Evolutionary conservation across 1,140 invertebrate genomes (phyloP), one percentile per base, ranked within the genome.

Genomic region (Polyergus mexicanus): DNA sequence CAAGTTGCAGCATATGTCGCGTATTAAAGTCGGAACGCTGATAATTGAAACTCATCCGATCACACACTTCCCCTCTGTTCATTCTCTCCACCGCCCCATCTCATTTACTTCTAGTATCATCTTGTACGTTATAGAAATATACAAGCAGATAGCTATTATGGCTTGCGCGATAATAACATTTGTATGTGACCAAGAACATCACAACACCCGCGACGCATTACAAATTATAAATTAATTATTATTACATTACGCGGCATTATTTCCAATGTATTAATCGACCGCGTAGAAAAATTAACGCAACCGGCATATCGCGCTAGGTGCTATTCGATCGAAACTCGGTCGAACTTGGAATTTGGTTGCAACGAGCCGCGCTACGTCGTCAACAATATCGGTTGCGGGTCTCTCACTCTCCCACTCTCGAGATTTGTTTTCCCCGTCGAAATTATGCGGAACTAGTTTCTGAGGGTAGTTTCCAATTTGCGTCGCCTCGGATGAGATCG

Each of bases 371-470:
- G 1, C 7, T 2, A 22, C 13, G 16, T 11, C n/a, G 10, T n/a
- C 47, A 75, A 88, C 68, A 62, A 81, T 81, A 86, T 81, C 60
- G 87, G 68, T 69, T 47, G 72, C 62, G 54, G 75, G 47, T 44
- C 28, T n/a, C 28, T 69, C 47, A 16, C 13, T 25, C 35, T 72
- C 78, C 22, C 88, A 65, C 51, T 75, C 72, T 69, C 44, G 76
- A 83, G 89, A 92, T 92, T 93, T 92, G 89, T 93, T 93, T 92
- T 91, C 89, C 58, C 88, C 85, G 86, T 93, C 68, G 89, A 90
- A 93, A 93, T 93, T 93, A 93, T 93, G 92, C 90, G 91, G 91
- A 92, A 90, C 90, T 92, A 93, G 91, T 92, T 92, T 91, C 88
- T 91, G 90, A 92, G 91, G 92, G 90, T 91, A 92, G 91, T 92